phyloP scores from a whole-genome alignment of 53 echinoderm and acorn worm genomes.

The Holothuria leucospilota region DNA sequence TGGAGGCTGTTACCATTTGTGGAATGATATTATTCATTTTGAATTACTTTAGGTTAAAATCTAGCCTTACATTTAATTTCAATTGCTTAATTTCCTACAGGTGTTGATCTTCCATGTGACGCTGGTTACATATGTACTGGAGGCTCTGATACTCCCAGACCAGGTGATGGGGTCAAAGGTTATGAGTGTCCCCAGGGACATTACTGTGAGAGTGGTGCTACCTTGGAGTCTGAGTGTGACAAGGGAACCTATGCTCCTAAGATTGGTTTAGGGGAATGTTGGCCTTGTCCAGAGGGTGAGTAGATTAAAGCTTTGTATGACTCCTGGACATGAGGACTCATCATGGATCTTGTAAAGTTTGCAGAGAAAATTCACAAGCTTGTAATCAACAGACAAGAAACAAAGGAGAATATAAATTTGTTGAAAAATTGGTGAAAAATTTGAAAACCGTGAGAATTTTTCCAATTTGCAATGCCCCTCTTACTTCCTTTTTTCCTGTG shows the following conservation, averaged over 20 bases:
- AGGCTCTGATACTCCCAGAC: constrained; percentile 85
- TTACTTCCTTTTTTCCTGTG: too few species aligned
- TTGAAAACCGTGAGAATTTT: too few species aligned
- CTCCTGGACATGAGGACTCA: too few species aligned
- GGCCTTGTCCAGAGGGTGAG: constrained; percentile 80
- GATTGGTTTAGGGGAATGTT: constrained; percentile 74
- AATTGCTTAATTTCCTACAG: constrained; percentile 36
- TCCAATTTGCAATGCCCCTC: too few species aligned
- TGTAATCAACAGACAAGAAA: too few species aligned
- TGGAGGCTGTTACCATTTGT: too few species aligned
- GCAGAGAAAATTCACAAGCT: too few species aligned
- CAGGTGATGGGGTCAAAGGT: constrained; percentile 74
- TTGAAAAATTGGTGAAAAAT: too few species aligned
- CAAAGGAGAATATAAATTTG: too few species aligned
- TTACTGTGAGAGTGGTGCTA: constrained; percentile 83
- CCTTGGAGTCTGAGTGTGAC: constrained; percentile 72
- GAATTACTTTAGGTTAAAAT: neutral
- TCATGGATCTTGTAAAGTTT: too few species aligned
- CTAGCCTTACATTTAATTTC: neutral
- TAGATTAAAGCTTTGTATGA: neutral
- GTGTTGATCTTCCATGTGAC: constrained; percentile 71
- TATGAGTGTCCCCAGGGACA: constrained; percentile 93
- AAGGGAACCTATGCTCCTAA: constrained; percentile 90
- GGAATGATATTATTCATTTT: too few species aligned
- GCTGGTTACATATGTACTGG: constrained; percentile 91